A percentile compares a stretch with the other conserved stretches of the same genome.
These are phyloP conservation scores for Drosophila merina DNA, from an alignment of 2,888 invertebrate genomes.

Conservation along the genomic window DNA sequence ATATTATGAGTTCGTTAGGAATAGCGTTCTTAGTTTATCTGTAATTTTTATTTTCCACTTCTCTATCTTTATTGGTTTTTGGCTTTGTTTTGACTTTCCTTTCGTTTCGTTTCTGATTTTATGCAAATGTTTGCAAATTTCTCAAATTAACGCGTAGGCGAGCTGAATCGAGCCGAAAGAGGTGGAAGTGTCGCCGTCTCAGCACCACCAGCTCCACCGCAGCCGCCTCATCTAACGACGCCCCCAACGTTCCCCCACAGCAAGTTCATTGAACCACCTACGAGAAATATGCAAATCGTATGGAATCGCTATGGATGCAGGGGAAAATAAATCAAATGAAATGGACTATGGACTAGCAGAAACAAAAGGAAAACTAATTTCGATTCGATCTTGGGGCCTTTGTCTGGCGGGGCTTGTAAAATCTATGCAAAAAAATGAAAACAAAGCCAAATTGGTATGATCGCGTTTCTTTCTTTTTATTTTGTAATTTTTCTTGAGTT, in stretches of 20 bases:
- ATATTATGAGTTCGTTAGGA: too few relatives aligned
- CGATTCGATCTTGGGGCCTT: slow-evolving; percentile 65
- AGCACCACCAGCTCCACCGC: slow-evolving; percentile 31
- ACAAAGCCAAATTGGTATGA: slow-evolving; percentile 25
- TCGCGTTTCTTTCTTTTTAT: slow-evolving; percentile 1
- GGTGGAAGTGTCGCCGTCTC: slow-evolving; percentile 55
- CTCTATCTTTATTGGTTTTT: slow-evolving; percentile 15
- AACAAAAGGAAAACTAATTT: slow-evolving; percentile 67
- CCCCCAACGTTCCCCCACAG: slow-evolving; percentile 44
- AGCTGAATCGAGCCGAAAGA: slow-evolving; percentile 43
- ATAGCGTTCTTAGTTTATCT: too few relatives aligned
- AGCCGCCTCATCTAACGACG: slow-evolving; percentile 60
- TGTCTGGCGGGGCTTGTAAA: slow-evolving; percentile 47
- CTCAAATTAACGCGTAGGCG: slow-evolving; percentile 72
- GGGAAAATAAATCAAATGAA: slow-evolving; percentile 35
- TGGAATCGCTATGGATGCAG: slow-evolving; percentile 54
- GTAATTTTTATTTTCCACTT: slow-evolving; percentile 9
- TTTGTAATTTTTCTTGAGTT: slow-evolving; percentile 5
- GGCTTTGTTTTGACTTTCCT: slow-evolving; percentile 33
- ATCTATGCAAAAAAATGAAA: slow-evolving; percentile 7
- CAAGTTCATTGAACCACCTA: slow-evolving; percentile 79
- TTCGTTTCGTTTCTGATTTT: slow-evolving; percentile 50
- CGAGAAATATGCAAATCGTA: slow-evolving; percentile 75
- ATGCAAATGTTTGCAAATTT: slow-evolving; percentile 74
- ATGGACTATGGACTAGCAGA: slow-evolving; percentile 54